These are phyloP conservation scores for Enteromius anoplus DNA, from an alignment of 2,797 vertebrate species.

Conservation along the genomic window DNA sequence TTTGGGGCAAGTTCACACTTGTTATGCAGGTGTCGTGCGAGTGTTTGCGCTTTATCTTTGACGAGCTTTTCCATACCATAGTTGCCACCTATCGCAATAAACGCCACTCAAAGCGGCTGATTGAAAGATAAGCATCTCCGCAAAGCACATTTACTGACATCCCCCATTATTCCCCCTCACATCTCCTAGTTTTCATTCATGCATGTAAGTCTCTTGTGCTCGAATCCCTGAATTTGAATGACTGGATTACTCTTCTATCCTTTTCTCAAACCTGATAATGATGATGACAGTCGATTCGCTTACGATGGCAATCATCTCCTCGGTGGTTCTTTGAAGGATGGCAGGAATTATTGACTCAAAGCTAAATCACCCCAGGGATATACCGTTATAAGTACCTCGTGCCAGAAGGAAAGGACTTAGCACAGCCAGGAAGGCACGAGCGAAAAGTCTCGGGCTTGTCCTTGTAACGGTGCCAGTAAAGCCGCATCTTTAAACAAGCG, in stretches of 20 bases:
- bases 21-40: constrained; percentile 20
- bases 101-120: constrained; percentile 21
- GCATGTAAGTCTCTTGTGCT: constrained; percentile 24
- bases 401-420: constrained; percentile 29
- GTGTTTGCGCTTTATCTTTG: constrained; percentile 32
- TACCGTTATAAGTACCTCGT: constrained; percentile 21
- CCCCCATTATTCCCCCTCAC: constrained; percentile 29
- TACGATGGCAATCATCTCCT: constrained; percentile 20
- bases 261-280: constrained; percentile 39
- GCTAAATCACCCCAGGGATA: constrained; percentile 37
- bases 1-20: constrained; percentile 27
- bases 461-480: constrained; percentile 46
- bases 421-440: constrained; percentile 23
- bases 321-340: constrained; percentile 32
- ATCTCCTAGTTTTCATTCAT: constrained; percentile 44
- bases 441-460: constrained; percentile 30
- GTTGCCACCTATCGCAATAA: constrained; percentile 20
- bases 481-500: constrained; percentile 57
- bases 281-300: constrained; percentile 40
- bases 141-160: constrained; percentile 13
- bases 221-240: constrained; percentile 43
- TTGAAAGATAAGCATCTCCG: constrained; percentile 36
- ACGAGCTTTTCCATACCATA: background rate
- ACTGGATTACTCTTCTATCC: constrained; percentile 49
- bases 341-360: constrained; percentile 44